Conservation (phyloP, 2,888 invertebrate genomes). For the Agonopterix arenella region DNA sequence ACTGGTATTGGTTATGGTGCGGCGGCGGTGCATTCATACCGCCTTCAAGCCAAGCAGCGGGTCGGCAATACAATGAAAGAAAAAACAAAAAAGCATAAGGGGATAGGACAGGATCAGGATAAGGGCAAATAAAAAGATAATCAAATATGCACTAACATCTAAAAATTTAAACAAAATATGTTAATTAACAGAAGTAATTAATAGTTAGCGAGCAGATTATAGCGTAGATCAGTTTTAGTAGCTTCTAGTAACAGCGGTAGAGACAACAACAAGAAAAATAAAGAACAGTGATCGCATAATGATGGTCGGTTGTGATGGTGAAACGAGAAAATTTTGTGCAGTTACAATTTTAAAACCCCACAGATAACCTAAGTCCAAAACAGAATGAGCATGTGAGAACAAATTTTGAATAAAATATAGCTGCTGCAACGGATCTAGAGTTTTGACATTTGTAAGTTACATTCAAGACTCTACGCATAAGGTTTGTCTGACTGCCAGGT, state of each 20-base stretch:
- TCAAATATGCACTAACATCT: constrained; percentile 43
- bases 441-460: no score
- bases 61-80: constrained; percentile 76
- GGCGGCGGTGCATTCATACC: constrained; percentile 75
- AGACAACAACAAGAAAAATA: constrained; percentile 27
- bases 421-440: no score
- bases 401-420: constrained; percentile 41
- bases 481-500: no score
- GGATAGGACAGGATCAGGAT: constrained; percentile 54
- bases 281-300: constrained; percentile 20
- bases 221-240: constrained; percentile 46
- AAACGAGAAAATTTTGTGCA: constrained; percentile 54
- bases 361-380: constrained; percentile 60
- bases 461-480: no score
- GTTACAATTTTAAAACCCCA: constrained; percentile 55
- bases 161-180: constrained; percentile 11
- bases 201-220: constrained; percentile 48
- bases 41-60: constrained; percentile 75
- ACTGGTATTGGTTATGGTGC: constrained; percentile 75
- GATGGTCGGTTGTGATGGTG: constrained; percentile 53
- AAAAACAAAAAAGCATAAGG: constrained; percentile 73
- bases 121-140: constrained; percentile 49
- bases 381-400: constrained; percentile 51
- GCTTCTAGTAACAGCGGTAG: constrained; percentile 43
- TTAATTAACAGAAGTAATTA: constrained; percentile 12